Evolutionary conservation across 92 coral and sea anemone species (phyloP), one percentile per base, ranked within the genome.

Genomic region (Chrysogorgia sp.): DNA sequence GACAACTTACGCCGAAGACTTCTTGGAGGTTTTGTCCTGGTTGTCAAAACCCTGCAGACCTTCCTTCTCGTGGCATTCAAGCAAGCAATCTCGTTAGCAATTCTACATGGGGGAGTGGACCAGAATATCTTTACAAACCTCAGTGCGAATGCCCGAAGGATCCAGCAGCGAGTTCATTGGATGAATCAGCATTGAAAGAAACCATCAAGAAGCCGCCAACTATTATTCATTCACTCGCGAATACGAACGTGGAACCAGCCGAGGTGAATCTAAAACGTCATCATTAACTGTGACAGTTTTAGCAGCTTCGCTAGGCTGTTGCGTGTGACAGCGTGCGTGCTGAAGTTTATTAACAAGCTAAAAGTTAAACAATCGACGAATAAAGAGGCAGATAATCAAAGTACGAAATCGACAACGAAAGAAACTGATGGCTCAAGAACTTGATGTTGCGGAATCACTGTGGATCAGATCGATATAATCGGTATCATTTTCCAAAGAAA

Each of bases 381-480:
- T 1, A 67, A 67, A 31, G 25, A 19, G 48, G 49, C 12, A 34
- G 22, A 7, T 63, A 34, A 22, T 8, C 48, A 63, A 63, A 25
- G 12, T 33, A 34, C 47, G 25, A 21, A 63, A 63, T 40, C 58
- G 35, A 67, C 58, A 67, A 24, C 3, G 58, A 67, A 5, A 24
- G 37, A 68, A n/a, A 75, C 55, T 86, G 61, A 83, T 72, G 6
- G 81, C 85, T 25, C 15, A 67, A 20, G 90, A 84, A 53, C 37
- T 83, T 35, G 57, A 68, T 56, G 53, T 70, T 66, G 92, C 92
- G 22, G 86, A 89, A 58, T 26, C 34, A 22, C 80, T 83, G 24
- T 90, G 89, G 91, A 77, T 87, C 63, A 60, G 25, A 65, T 63
- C 88, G 34, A 84, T 90, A 34, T 89, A 87, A 77, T 32, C 31